These are phyloP conservation scores for Chrysocyon brachyurus DNA, from an alignment of 2,797 vertebrate genomes.

Conservation along the genomic window DNA sequence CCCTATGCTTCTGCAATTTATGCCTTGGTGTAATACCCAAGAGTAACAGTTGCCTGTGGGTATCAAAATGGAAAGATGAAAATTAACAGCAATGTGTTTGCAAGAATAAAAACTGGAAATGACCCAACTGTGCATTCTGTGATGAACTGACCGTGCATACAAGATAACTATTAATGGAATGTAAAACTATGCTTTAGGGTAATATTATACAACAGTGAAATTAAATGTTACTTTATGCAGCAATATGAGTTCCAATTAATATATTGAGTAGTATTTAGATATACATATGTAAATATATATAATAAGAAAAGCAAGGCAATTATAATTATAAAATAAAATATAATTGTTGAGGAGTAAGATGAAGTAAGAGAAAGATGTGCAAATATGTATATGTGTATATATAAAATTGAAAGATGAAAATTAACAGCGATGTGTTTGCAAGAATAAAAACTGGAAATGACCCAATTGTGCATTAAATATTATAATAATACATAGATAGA, in stretches of 20 bases:
- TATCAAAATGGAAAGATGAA: not conserved
- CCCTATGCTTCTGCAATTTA: not conserved
- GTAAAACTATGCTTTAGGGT: not conserved
- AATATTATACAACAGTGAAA: not conserved
- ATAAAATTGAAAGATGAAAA: not conserved
- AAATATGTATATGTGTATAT: no score
- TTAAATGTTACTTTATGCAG: not conserved
- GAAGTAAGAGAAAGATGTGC: not conserved
- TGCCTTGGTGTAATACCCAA: not conserved
- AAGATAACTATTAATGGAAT: not conserved
- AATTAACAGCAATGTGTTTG: not conserved
- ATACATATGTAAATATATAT: not conserved
- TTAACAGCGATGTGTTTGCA: not conserved
- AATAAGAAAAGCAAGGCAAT: not conserved
- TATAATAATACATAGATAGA: no score
- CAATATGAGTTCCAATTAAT: not conserved
- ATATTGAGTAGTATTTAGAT: not conserved
- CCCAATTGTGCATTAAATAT: not conserved
- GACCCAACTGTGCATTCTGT: not conserved
- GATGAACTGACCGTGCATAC: not conserved
- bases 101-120: not conserved
- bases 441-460: not conserved
- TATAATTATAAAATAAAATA: not conserved
- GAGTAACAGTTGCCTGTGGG: not conserved
- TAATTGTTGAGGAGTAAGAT: not conserved